phyloP scores from a whole-genome alignment of 1,140 invertebrate species.

The Drosophila lowei region DNA sequence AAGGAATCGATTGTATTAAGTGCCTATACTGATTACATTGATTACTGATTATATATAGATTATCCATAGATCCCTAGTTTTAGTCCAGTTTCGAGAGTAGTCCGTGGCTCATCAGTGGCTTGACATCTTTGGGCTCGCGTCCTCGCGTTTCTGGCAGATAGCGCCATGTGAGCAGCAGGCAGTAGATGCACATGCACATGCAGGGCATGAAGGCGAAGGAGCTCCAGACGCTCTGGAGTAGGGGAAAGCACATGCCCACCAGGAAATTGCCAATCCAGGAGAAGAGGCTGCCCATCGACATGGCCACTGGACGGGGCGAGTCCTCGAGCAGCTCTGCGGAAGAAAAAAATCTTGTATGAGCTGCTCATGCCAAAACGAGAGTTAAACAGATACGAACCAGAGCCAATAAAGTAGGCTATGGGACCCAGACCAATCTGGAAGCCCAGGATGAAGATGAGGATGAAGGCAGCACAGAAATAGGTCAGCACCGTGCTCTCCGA shows the following conservation, averaged over 20 bases:
- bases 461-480: slow-evolving; percentile 85
- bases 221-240: slow-evolving; percentile 86
- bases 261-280: slow-evolving; percentile 96
- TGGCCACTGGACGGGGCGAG: slow-evolving; percentile 91
- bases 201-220: slow-evolving; percentile 89
- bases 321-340: slow-evolving; percentile 92
- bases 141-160: slow-evolving; percentile 89
- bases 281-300: slow-evolving; percentile 93
- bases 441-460: slow-evolving; percentile 89
- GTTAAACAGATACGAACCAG: slow-evolving; percentile 35
- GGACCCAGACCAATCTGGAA: slow-evolving; percentile 93
- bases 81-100: slow-evolving; percentile 71
- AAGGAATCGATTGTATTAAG: background rate
- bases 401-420: slow-evolving; percentile 92
- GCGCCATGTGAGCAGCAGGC: slow-evolving; percentile 86
- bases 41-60: no score
- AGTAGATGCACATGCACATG: slow-evolving; percentile 84
- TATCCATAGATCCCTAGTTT: no score
- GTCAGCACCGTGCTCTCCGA: slow-evolving; percentile 84
- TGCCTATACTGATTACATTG: background rate
- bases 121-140: slow-evolving; percentile 85
- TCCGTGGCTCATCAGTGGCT: slow-evolving; percentile 83
- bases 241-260: slow-evolving; percentile 91
- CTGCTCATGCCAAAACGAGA: no score
- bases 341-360: no score